Evolutionary conservation across 2,888 invertebrate genomes (phyloP).

Genomic region (Mythimna loreyi): DNA sequence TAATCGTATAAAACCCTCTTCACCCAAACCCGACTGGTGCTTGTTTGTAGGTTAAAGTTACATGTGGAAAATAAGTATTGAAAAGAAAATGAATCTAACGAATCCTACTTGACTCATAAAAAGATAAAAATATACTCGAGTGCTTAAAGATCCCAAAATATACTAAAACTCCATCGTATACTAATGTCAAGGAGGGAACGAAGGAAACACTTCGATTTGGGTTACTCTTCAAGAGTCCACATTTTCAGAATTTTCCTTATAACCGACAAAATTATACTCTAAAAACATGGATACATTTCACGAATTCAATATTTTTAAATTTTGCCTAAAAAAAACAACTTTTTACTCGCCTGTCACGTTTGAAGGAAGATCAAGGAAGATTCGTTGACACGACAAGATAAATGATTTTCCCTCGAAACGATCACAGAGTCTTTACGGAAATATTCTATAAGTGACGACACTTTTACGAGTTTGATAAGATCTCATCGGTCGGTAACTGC

Average conservation of each 20-base stretch:
- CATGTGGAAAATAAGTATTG: no score
- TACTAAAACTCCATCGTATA: conserved; percentile 5
- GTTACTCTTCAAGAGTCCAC: conserved; percentile 3
- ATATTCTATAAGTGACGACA: conserved; percentile 59
- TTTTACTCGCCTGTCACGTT: conserved; percentile 35
- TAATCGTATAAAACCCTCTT: no score
- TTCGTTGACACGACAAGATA: conserved; percentile 70
- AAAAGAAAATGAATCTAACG: no score
- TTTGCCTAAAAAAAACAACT: conserved; percentile 17
- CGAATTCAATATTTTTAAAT: conserved; percentile 31
- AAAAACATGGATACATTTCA: neutral
- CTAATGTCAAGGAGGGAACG: conserved; percentile 23
- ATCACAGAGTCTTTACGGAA: conserved; percentile 52
- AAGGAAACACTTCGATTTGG: conserved; percentile 20
- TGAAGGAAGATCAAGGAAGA: conserved; percentile 22
- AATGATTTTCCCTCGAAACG: conserved; percentile 65
- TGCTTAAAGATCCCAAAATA: neutral
- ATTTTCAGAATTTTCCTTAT: neutral
- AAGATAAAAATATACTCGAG: neutral
- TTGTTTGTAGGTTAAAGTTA: no score
- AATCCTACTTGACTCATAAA: no score
- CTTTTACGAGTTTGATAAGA: conserved; percentile 67
- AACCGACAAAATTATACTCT: neutral
- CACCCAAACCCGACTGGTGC: no score
- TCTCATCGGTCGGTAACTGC: conserved; percentile 51